Evolutionary conservation across 2,888 invertebrate species (phyloP).

Genomic region (Pyrrhopygopsis socrates): DNA sequence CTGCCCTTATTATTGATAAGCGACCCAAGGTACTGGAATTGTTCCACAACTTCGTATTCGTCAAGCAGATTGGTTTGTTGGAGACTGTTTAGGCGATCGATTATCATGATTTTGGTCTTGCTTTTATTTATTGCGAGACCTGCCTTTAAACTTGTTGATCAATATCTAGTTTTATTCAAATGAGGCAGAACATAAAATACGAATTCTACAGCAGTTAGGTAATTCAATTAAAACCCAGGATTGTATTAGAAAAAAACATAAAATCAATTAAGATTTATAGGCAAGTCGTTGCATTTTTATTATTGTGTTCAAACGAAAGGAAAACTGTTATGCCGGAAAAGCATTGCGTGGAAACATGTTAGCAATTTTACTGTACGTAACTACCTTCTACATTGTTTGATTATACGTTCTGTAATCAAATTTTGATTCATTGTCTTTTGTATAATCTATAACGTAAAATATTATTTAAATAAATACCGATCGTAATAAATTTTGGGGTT

Average conservation of each 20-base stretch:
- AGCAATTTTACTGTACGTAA: conserved; percentile 18
- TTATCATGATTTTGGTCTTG: background rate
- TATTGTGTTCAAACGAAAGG: conserved; percentile 8
- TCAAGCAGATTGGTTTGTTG: background rate
- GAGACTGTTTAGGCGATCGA: background rate
- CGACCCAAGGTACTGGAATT: background rate
- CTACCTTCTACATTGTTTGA: conserved; percentile 18
- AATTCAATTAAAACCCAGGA: no score
- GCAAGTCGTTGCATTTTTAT: background rate
- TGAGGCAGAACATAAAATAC: no score
- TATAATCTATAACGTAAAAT: no score
- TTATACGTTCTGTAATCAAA: background rate
- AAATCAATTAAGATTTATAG: no score
- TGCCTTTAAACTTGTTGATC: background rate
- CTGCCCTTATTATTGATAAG: no score
- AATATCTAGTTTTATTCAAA: no score
- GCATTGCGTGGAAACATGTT: background rate
- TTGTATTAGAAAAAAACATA: no score
- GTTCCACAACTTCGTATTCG: background rate
- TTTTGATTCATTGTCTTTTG: no score
- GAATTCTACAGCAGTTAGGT: no score
- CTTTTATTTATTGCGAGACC: background rate
- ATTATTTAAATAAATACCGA: no score
- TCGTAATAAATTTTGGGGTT: no score
- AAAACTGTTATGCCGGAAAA: conserved; percentile 27